phyloP scores from a whole-genome alignment of 1,140 invertebrate species.

The Chionoecetes opilio region DNA sequence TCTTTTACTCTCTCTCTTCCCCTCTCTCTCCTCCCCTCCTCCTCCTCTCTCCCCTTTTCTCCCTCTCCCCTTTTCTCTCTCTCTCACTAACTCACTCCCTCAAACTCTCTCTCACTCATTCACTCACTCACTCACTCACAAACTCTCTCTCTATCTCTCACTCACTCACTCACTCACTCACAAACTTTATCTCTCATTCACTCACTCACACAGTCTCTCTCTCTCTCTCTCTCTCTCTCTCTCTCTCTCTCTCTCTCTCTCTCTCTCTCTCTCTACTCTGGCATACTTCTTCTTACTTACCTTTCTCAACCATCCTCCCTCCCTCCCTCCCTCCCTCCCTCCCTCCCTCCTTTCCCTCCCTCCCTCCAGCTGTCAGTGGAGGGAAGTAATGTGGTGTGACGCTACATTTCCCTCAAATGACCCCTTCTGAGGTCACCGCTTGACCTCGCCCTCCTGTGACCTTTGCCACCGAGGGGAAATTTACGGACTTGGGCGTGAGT shows the following conservation, averaged over 20 bases:
- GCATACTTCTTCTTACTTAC: neutral
- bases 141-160: too few species aligned
- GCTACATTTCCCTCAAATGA: constrained; percentile 47
- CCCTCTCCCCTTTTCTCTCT: neutral
- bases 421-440: neutral
- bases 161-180: too few species aligned
- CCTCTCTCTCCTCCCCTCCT: neutral
- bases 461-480: constrained; percentile 29
- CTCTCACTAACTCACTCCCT: neutral
- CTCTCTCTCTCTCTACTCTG: neutral
- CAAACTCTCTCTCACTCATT: neutral
- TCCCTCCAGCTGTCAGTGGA: neutral
- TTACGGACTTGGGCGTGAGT: neutral
- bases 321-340: neutral
- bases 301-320: neutral
- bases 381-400: constrained; percentile 47
- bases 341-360: neutral
- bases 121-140: too few species aligned
- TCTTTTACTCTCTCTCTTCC: neutral
- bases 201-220: too few species aligned
- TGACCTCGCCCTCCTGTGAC: neutral
- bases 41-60: neutral
- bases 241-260: neutral
- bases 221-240: constrained; percentile 17
- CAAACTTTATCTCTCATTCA: too few species aligned